phyloP scores from a whole-genome alignment of 2,888 invertebrate species.

The Tribolium freemani region DNA sequence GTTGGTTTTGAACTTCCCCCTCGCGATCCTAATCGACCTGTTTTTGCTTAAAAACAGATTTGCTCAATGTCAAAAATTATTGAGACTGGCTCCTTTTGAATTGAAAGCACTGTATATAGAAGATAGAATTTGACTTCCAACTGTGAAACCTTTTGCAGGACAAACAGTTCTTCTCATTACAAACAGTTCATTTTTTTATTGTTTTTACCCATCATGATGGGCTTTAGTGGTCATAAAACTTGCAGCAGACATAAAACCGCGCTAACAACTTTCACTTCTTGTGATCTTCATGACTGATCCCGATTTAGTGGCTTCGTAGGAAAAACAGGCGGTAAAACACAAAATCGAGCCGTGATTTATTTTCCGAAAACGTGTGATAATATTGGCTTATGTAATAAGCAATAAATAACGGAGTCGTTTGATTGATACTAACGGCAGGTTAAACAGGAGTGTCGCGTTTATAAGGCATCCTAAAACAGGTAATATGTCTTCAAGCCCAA shows the following conservation, averaged over 20 bases:
- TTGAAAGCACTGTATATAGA: too few species aligned
- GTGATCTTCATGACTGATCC: conserved; percentile 13
- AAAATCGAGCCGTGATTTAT: background rate
- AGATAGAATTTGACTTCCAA: background rate
- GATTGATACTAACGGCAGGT: conserved; percentile 17
- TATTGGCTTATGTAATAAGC: background rate
- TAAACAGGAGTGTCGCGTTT: conserved; percentile 14
- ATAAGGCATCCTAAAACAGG: conserved; percentile 19
- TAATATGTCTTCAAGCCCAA: conserved; percentile 16
- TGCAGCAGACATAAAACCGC: conserved; percentile 8
- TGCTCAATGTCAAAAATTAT: too few species aligned
- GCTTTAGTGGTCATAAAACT: conserved; percentile 18
- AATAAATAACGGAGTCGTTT: conserved; percentile 10
- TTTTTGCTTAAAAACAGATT: too few species aligned
- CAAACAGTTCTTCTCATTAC: background rate
- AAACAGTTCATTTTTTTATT: background rate
- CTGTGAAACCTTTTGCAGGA: background rate
- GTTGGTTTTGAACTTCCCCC: too few species aligned
- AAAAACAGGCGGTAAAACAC: conserved; percentile 10
- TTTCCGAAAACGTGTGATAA: background rate
- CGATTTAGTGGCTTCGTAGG: background rate
- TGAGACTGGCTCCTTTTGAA: too few species aligned
- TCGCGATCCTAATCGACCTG: too few species aligned
- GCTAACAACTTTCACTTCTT: conserved; percentile 17
- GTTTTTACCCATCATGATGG: background rate